Evolutionary conservation across 23 tunicate species (phyloP).

Genomic region (Botrylloides violaceus): DNA sequence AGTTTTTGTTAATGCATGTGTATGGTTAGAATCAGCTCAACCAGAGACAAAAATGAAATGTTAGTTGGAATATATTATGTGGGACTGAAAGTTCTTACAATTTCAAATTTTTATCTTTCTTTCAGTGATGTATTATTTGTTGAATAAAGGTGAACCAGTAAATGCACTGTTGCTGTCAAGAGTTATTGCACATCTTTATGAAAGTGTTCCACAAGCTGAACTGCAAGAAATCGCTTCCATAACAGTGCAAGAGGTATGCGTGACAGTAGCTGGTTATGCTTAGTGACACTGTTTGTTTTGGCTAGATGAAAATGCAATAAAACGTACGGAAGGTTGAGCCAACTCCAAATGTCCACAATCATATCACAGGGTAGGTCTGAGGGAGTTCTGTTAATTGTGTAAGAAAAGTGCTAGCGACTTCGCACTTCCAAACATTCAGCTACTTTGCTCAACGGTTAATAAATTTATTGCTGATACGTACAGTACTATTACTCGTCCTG

Average conservation of each 20-base stretch:
- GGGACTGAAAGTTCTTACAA: neutral
- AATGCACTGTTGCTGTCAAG: neutral
- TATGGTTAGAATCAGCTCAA: constrained; percentile 9
- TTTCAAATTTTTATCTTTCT: neutral
- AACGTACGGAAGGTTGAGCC: no score
- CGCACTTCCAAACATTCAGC: no score
- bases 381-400: no score
- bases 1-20: constrained; percentile 17
- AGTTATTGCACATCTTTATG: constrained; percentile 9
- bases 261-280: no score
- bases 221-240: neutral
- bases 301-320: no score
- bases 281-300: no score
- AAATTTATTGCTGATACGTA: no score
- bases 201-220: neutral
- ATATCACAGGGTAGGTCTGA: no score
- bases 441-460: no score
- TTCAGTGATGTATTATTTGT: constrained; percentile 12
- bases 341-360: no score
- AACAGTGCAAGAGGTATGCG: constrained; percentile 20
- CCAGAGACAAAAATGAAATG: constrained; percentile 10
- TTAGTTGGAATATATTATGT: neutral
- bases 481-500: no score
- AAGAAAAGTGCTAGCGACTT: no score
- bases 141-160: constrained; percentile 19